Evolutionary conservation across 2,797 vertebrate species (phyloP), one percentile per base, ranked within the genome.

Genomic region (Myripristis jacobus): DNA sequence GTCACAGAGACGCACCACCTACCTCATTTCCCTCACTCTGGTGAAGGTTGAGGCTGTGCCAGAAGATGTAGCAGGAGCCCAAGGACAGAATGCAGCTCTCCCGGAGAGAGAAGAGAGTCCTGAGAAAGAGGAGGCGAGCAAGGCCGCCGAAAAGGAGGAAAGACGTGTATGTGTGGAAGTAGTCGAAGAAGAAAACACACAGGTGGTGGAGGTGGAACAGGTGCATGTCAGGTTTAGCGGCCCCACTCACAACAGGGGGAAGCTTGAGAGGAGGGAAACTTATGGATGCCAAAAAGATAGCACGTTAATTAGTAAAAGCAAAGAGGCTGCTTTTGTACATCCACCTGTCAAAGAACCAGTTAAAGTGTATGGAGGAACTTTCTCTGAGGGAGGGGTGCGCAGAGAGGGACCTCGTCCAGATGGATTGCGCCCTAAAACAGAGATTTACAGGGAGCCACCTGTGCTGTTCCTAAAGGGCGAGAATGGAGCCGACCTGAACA

Each of bases 21-120:
- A 97, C 95, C 96, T 97, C 93, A 98, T 98, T 90, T 98, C 96
- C 90, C 95, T 98, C 90, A 98, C 96, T 72, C 94, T 97, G 85
- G 96, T 98, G 91, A 98, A 97, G 94, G 95, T 98, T 84, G 96
- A 98, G 93, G 95, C 96, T 55, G 93, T 97, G 85, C 89, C 89
- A 81, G 92, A 91, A 44, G 91, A 92, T 85, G 93, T 86, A 69
- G 88, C 81, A 31, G 92, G 72, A 71, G 89, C 59, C 71, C 85
- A 87, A 48, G 61, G n/a, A 34, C 46, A 54, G 78, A 76, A 58
- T 64, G 88, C 91, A 79, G 81, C 71, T 68, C 86, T 81, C 86
- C 80, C 82, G 80, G 87, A 86, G 88, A 83, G 82, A 87, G 93
- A 85, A 86, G 84, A 87, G 79, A 80, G 83, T 76, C 89, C 90